These are phyloP conservation scores for Zaprionus ornatus DNA, from an alignment of 1,140 invertebrate species.

Conservation along the genomic window DNA sequence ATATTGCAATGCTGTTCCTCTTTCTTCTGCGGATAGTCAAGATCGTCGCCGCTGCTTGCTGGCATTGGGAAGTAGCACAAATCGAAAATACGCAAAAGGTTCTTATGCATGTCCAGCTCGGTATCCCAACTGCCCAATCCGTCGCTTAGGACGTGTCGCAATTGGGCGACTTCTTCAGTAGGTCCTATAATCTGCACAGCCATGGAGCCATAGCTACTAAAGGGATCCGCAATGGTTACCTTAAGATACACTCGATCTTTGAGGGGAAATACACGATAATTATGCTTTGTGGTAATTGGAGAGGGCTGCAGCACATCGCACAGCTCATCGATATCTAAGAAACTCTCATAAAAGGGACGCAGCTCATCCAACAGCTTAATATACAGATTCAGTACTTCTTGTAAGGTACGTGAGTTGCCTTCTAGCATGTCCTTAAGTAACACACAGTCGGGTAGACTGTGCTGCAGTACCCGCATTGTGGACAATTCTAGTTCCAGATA, in stretches of 20 bases:
- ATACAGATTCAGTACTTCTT: constrained; percentile 50
- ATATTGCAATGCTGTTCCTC: constrained; percentile 72
- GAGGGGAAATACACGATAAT: constrained; percentile 66
- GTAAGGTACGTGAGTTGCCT: constrained; percentile 35
- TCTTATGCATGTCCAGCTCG: constrained; percentile 76
- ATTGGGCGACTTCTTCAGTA: constrained; percentile 62
- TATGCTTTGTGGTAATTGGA: constrained; percentile 66
- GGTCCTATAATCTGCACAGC: constrained; percentile 72
- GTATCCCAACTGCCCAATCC: constrained; percentile 71
- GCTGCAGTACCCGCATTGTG: constrained; percentile 44
- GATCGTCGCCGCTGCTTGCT: constrained; percentile 24
- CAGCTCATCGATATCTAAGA: constrained; percentile 73
- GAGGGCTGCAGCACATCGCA: constrained; percentile 74
- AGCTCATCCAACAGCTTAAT: constrained; percentile 67
- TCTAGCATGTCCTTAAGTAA: constrained; percentile 44
- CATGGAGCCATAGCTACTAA: constrained; percentile 61
- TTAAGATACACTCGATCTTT: constrained; percentile 69
- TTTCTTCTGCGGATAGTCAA: constrained; percentile 11
- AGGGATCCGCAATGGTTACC: constrained; percentile 65
- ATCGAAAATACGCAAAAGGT: constrained; percentile 77
- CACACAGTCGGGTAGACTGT: constrained; percentile 72
- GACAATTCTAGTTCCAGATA: constrained; percentile 69
- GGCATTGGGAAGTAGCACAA: constrained; percentile 79
- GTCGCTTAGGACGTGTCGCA: constrained; percentile 67
- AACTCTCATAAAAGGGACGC: constrained; percentile 68